Evolutionary conservation across 2,888 invertebrate genomes (phyloP).

Genomic region (Dione juno): DNA sequence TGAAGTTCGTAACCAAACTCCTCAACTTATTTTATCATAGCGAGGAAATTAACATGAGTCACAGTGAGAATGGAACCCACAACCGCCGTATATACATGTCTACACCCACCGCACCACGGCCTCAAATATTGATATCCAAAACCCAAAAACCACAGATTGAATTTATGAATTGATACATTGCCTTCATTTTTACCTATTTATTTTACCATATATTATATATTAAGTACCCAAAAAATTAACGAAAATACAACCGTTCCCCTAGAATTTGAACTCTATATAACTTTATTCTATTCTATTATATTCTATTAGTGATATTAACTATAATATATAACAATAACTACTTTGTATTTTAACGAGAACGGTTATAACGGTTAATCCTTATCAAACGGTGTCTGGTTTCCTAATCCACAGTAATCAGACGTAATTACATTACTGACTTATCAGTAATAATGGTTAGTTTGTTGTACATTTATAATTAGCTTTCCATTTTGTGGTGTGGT

Average conservation of each 20-base stretch:
- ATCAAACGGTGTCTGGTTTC: constrained; percentile 28
- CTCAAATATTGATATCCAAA: no score
- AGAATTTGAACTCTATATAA: background rate
- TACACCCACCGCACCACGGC: no score
- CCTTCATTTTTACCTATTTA: no score
- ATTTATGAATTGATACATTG: no score
- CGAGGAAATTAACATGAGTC: no score
- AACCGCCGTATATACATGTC: no score
- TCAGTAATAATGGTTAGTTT: background rate
- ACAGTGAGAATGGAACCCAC: no score
- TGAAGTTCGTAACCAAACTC: no score
- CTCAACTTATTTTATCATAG: no score
- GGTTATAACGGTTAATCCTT: constrained; percentile 25
- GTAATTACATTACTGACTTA: constrained; percentile 27
- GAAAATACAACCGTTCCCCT: background rate
- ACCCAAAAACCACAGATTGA: no score
- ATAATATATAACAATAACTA: background rate
- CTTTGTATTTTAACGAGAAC: background rate
- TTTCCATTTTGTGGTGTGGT: background rate
- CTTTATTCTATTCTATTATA: background rate
- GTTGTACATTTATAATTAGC: constrained; percentile 20
- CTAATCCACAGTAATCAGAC: constrained; percentile 26
- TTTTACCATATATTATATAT: no score
- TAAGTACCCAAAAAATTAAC: no score
- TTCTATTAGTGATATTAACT: background rate